A percentile compares a stretch with the other conserved stretches of the same genome.
These are phyloP conservation scores for Tyria jacobaeae DNA, from an alignment of 2,888 invertebrate species.

Conservation along the genomic window DNA sequence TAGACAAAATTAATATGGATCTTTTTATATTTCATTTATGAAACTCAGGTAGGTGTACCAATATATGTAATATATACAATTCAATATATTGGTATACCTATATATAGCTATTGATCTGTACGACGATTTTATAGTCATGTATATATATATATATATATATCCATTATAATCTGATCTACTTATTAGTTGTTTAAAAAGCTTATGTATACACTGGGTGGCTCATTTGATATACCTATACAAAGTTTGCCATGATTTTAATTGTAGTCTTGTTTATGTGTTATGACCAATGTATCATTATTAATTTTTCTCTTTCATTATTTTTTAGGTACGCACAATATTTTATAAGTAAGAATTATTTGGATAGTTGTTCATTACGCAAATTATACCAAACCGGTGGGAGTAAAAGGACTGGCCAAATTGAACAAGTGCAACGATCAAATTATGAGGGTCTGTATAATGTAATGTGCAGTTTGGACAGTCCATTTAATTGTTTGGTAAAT, in stretches of 20 bases:
- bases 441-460: background rate
- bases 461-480: background rate
- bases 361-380: conserved; percentile 27
- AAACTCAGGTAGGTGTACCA: conserved; percentile 35
- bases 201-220: conserved; percentile 32
- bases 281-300: conserved; percentile 32
- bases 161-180: conserved; percentile 41
- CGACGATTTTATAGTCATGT: conserved; percentile 43
- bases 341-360: conserved; percentile 35
- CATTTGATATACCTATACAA: conserved; percentile 38
- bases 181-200: conserved; percentile 1
- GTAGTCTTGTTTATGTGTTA: conserved; percentile 32
- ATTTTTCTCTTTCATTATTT: conserved; percentile 29
- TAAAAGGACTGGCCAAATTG: conserved; percentile 5
- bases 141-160: conserved; percentile 40
- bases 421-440: conserved; percentile 2
- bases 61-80: too few species aligned
- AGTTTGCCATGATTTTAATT: conserved; percentile 54
- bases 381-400: conserved; percentile 18
- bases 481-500: conserved; percentile 20
- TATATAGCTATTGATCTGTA: conserved; percentile 35
- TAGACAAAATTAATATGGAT: conserved; percentile 28
- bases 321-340: conserved; percentile 48
- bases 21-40: conserved; percentile 26
- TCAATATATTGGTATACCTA: conserved; percentile 19